Conservation (phyloP, 2,797 vertebrate genomes). For the Xiphorhynchus erythropygius region DNA sequence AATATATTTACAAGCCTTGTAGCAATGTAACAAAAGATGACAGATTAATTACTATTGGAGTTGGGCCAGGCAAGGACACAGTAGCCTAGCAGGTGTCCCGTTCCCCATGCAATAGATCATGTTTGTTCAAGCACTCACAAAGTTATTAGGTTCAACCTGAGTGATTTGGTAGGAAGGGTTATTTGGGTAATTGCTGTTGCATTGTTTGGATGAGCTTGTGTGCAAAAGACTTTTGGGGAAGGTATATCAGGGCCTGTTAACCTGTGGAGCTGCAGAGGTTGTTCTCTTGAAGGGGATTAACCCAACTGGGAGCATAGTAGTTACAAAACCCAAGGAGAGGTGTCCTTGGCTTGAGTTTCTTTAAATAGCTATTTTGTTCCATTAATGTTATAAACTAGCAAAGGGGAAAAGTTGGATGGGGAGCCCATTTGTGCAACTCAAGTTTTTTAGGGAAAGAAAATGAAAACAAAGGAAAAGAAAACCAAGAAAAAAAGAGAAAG, state of each 20-base stretch:
- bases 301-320: rapidly evolving
- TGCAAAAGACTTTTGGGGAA: background rate
- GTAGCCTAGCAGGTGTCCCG: constrained; percentile 19
- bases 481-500: background rate
- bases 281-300: background rate
- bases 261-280: background rate
- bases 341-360: background rate
- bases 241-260: background rate
- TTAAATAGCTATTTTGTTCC: background rate
- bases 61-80: constrained; percentile 19
- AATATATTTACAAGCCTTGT: constrained; percentile 30
- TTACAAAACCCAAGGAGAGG: background rate
- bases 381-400: background rate
- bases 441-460: background rate
- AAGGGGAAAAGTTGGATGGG: background rate
- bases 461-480: background rate
- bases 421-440: background rate
- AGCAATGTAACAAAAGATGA: constrained; percentile 57
- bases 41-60: constrained; percentile 69
- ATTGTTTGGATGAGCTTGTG: background rate
- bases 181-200: constrained; percentile 2
- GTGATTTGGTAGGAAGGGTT: constrained; percentile 1
- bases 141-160: constrained; percentile 53
- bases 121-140: constrained; percentile 60
- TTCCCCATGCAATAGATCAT: background rate